Conservation (phyloP, 2,797 vertebrate genomes). For the Botia kubotai region DNA sequence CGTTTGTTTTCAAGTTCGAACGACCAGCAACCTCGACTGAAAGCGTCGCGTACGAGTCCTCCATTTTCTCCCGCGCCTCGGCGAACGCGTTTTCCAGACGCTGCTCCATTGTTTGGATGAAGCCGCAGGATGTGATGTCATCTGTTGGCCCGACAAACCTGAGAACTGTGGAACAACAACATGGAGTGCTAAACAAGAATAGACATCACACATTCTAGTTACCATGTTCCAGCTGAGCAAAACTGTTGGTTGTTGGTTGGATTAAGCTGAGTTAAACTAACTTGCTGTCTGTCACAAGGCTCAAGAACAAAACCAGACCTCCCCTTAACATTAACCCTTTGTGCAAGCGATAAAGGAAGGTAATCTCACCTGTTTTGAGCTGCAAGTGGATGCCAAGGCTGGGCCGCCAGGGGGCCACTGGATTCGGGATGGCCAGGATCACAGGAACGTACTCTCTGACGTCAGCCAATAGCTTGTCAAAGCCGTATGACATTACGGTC, state of each 20-base stretch:
- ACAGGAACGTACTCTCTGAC: slow-evolving; percentile 83
- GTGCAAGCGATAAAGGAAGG: neutral
- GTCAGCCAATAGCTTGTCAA: slow-evolving; percentile 86
- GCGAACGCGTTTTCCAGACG: slow-evolving; percentile 90
- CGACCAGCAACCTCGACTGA: slow-evolving; percentile 85
- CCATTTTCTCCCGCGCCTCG: slow-evolving; percentile 90
- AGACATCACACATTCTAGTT: neutral
- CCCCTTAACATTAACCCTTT: neutral
- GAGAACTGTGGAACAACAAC: slow-evolving; percentile 77
- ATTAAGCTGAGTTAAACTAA: neutral
- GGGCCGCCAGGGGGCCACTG: slow-evolving; percentile 85
- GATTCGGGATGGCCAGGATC: slow-evolving; percentile 85
- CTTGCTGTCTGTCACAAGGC: neutral
- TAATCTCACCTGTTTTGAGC: slow-evolving; percentile 89
- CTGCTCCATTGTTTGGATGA: slow-evolving; percentile 92
- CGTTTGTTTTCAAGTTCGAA: slow-evolving; percentile 22
- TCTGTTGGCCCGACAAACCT: slow-evolving; percentile 92
- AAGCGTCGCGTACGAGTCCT: slow-evolving; percentile 88
- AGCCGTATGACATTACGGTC: slow-evolving; percentile 82
- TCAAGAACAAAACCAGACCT: neutral
- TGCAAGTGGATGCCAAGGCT: slow-evolving; percentile 84
- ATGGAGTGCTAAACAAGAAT: neutral
- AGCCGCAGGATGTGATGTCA: slow-evolving; percentile 91
- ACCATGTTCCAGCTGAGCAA: neutral
- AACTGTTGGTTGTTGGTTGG: neutral